A percentile compares a stretch with the other conserved stretches of the same genome.
Conservation (phyloP, 2,797 vertebrate species). For the Pristis pectinata region DNA sequence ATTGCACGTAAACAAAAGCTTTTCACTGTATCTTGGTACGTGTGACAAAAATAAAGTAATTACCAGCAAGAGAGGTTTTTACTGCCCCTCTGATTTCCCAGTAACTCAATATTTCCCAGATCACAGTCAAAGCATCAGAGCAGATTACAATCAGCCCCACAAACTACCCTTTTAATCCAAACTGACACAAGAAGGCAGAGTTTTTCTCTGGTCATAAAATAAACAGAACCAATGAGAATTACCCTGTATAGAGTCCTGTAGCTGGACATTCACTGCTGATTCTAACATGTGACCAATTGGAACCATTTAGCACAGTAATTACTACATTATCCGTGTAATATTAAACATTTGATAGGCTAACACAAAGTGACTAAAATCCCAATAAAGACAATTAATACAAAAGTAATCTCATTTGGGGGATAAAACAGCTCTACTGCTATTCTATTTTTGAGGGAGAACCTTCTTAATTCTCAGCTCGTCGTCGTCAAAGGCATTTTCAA, state of each 20-base stretch:
- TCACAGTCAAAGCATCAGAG: not conserved
- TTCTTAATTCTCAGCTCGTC: too few relatives aligned
- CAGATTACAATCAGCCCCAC: not conserved
- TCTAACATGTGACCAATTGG: not conserved
- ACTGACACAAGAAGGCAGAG: not conserved
- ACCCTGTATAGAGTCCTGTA: not conserved
- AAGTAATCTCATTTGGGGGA: not conserved
- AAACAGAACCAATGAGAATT: not conserved
- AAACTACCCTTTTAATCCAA: not conserved
- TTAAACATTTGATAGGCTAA: not conserved
- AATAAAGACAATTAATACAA: not conserved
- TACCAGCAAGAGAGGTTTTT: not conserved
- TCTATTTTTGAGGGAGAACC: not conserved
- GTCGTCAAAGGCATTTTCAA: too few relatives aligned
- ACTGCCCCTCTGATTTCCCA: not conserved
- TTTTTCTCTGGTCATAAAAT: not conserved
- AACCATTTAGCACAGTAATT: not conserved
- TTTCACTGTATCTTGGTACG: too few relatives aligned
- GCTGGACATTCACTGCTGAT: not conserved
- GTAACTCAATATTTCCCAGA: not conserved
- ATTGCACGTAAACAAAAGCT: too few relatives aligned
- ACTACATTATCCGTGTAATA: not conserved
- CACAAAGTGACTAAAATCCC: not conserved
- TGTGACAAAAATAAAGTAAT: too few relatives aligned
- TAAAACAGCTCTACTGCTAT: not conserved